Percentiles rank a stretch among this genome's conserved stretches.
These are phyloP conservation scores for Junonia oenone DNA, from an alignment of 2,888 invertebrate genomes.

Conservation along the genomic window DNA sequence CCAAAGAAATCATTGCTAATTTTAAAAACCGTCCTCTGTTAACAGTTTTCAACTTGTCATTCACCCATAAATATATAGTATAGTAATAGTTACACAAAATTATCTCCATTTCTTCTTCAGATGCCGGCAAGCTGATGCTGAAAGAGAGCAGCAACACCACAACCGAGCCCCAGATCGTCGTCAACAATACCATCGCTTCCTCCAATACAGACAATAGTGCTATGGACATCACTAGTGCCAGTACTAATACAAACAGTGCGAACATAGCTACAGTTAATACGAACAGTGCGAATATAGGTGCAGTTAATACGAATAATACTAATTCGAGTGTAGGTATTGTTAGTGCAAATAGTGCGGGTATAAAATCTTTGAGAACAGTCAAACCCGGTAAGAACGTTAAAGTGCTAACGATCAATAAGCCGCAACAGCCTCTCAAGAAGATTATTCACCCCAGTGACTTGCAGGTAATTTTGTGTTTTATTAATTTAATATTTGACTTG, in stretches of 20 bases:
- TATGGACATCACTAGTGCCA: neutral
- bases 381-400: slow-evolving; percentile 14
- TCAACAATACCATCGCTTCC: neutral
- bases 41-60: too few relatives aligned
- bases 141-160: slow-evolving; percentile 62
- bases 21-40: too few relatives aligned
- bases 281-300: neutral
- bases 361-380: neutral
- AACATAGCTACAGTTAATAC: neutral
- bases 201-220: neutral
- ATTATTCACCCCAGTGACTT: slow-evolving; percentile 17
- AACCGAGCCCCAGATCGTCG: neutral
- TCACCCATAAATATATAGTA: too few relatives aligned
- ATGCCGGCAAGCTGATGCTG: slow-evolving; percentile 87
- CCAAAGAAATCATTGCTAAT: too few relatives aligned
- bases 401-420: slow-evolving; percentile 18
- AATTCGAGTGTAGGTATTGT: slow-evolving; percentile 4
- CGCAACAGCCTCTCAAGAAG: slow-evolving; percentile 17
- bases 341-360: neutral
- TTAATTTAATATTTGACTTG: neutral
- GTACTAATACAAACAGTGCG: neutral
- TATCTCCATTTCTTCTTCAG: slow-evolving; percentile 50
- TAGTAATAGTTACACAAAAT: neutral
- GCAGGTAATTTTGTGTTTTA: slow-evolving; percentile 10
- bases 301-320: neutral